Percentiles rank a stretch among this genome's conserved stretches.
Evolutionary conservation across 2,797 vertebrate genomes (phyloP).

Genomic region (Champsocephalus gunnari): DNA sequence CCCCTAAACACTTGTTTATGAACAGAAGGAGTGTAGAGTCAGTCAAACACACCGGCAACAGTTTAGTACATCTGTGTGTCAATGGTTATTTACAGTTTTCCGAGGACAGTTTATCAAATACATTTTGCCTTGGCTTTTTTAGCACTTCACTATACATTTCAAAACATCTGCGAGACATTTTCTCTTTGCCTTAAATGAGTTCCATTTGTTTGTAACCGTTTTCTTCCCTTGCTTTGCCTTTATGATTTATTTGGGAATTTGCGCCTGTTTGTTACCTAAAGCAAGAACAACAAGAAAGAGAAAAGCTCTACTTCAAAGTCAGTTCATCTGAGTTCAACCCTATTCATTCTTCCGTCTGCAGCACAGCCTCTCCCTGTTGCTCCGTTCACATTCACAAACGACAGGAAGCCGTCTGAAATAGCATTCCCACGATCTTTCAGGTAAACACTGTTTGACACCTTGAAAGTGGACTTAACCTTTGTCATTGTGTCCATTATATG

Average conservation of each 20-base stretch:
- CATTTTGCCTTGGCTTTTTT: constrained; percentile 37
- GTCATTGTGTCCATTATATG: not conserved
- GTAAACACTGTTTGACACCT: constrained; percentile 5
- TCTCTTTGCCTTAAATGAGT: constrained; percentile 41
- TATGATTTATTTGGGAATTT: constrained; percentile 64
- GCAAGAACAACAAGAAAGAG: constrained; percentile 59
- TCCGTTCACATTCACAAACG: constrained; percentile 14
- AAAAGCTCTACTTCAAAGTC: constrained; percentile 61
- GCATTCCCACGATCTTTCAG: constrained; percentile 2
- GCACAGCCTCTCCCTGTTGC: constrained; percentile 31
- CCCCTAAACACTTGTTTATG: constrained; percentile 13
- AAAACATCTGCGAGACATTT: constrained; percentile 56
- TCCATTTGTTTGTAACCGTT: constrained; percentile 53
- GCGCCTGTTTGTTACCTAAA: constrained; percentile 63
- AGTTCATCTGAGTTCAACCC: constrained; percentile 55
- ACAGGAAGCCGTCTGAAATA: not conserved
- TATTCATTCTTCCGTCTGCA: constrained; percentile 44
- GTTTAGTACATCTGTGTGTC: constrained; percentile 31
- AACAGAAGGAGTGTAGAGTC: constrained; percentile 15
- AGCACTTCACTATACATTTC: constrained; percentile 43
- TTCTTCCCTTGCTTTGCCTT: constrained; percentile 35
- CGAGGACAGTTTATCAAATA: constrained; percentile 44
- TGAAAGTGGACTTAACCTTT: constrained; percentile 5
- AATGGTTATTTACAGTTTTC: constrained; percentile 41
- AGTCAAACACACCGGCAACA: constrained; percentile 35